phyloP scores from a whole-genome alignment of 2,797 vertebrate species.

The Linurgus olivaceus region DNA sequence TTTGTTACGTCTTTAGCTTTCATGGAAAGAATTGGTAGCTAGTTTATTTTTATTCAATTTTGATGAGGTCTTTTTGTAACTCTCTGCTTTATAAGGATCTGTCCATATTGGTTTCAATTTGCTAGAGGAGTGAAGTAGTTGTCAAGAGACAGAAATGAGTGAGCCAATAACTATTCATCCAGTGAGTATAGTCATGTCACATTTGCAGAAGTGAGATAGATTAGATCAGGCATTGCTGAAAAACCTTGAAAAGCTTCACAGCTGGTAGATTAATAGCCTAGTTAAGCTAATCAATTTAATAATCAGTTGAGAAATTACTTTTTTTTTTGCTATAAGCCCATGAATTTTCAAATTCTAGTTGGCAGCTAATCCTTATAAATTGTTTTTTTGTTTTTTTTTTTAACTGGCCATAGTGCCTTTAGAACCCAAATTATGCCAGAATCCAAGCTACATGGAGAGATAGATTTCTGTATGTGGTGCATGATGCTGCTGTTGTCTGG shows the following conservation, averaged over 20 bases:
- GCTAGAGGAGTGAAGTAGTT: not conserved
- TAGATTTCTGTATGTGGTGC: not conserved
- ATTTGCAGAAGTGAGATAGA: not conserved
- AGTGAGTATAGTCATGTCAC: not conserved
- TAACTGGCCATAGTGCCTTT: not conserved
- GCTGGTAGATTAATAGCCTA: not conserved
- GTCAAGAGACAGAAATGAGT: not conserved
- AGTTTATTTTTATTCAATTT: not conserved
- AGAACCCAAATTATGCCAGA: not conserved
- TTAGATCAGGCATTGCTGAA: not conserved
- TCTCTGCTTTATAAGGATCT: not conserved
- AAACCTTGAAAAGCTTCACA: not conserved
- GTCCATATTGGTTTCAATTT: not conserved
- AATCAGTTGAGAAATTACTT: not conserved
- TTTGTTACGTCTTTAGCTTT: not conserved
- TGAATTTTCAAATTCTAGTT: not conserved
- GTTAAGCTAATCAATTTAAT: not conserved
- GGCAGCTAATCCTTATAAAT: not conserved
- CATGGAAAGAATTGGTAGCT: not conserved
- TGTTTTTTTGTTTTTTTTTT: not conserved
- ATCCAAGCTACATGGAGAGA: not conserved
- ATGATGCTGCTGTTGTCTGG: rapidly evolving
- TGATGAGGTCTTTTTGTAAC: not conserved
- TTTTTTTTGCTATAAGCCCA: not conserved
- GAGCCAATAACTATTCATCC: not conserved